Evolutionary conservation across 2,113 vertebrate genomes (phyloP).

Genomic region (Macquaria australasica): DNA sequence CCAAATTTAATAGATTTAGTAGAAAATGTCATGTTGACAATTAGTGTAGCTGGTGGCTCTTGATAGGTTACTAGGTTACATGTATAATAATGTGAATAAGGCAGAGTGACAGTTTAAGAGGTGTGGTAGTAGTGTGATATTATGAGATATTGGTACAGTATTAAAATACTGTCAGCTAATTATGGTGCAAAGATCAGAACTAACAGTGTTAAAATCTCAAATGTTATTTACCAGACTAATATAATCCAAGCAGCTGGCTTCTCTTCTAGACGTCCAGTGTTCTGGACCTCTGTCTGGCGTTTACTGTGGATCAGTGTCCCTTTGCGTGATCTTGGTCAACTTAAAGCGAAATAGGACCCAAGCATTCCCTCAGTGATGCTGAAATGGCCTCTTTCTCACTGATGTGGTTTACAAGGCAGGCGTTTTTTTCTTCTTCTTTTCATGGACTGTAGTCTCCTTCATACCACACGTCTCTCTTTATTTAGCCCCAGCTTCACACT

Average conservation of each 20-base stretch:
- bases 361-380: constrained; percentile 57
- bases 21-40: too few species aligned
- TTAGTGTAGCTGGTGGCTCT: background rate
- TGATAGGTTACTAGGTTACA: background rate
- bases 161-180: background rate
- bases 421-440: constrained; percentile 22
- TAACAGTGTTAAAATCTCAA: background rate
- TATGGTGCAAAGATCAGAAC: background rate
- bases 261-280: background rate
- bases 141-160: background rate
- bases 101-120: background rate
- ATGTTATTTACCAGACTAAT: background rate
- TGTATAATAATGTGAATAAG: background rate
- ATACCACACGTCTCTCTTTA: constrained; percentile 59
- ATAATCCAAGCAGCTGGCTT: background rate
- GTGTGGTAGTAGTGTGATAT: background rate
- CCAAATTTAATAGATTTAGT: background rate
- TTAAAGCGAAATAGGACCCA: constrained; percentile 32
- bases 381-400: constrained; percentile 57
- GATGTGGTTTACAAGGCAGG: constrained; percentile 57
- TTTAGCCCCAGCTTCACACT: constrained; percentile 57
- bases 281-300: constrained; percentile 5
- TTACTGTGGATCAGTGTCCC: background rate
- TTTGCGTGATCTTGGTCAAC: constrained; percentile 32
- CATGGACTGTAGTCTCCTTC: constrained; percentile 38